phyloP scores from a whole-genome alignment of 2,113 vertebrate genomes.

The Cathartes aura region DNA sequence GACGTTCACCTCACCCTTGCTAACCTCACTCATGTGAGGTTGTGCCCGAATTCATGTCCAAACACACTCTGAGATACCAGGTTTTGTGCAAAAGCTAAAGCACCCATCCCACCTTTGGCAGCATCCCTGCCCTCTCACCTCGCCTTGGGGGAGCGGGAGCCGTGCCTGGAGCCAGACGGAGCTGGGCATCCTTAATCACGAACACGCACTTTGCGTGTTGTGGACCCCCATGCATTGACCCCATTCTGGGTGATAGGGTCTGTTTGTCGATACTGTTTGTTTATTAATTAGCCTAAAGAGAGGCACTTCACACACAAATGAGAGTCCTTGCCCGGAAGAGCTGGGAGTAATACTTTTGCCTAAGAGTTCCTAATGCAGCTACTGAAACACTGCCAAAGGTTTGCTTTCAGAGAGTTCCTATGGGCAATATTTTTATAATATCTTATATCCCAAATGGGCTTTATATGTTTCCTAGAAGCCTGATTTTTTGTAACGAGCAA shows the following conservation, averaged over 20 bases:
- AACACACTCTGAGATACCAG: fast-evolving
- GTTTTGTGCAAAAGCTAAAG: background rate
- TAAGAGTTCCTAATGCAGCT: constrained; percentile 55
- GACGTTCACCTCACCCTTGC: background rate
- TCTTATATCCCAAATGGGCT: constrained; percentile 29
- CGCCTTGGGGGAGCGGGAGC: background rate
- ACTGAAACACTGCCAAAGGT: constrained; percentile 60
- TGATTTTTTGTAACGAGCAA: constrained; percentile 8
- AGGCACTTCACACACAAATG: background rate
- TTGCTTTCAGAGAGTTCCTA: constrained; percentile 50
- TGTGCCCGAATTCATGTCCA: background rate
- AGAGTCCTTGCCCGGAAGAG: constrained; percentile 11
- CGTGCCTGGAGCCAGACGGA: background rate
- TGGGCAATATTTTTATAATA: constrained; percentile 37
- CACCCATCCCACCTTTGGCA: background rate
- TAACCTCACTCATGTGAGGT: background rate
- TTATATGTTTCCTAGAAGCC: constrained; percentile 14
- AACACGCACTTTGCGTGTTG: fast-evolving
- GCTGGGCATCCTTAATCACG: background rate
- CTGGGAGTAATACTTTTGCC: background rate
- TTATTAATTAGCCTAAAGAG: constrained; percentile 51
- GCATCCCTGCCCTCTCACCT: background rate
- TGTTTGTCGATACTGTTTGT: constrained; percentile 15
- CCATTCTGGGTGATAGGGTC: background rate
- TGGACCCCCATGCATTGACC: background rate